Base-by-base conservation (phyloP, 2,113 vertebrate species). In the Amphiprion percula region DNA sequence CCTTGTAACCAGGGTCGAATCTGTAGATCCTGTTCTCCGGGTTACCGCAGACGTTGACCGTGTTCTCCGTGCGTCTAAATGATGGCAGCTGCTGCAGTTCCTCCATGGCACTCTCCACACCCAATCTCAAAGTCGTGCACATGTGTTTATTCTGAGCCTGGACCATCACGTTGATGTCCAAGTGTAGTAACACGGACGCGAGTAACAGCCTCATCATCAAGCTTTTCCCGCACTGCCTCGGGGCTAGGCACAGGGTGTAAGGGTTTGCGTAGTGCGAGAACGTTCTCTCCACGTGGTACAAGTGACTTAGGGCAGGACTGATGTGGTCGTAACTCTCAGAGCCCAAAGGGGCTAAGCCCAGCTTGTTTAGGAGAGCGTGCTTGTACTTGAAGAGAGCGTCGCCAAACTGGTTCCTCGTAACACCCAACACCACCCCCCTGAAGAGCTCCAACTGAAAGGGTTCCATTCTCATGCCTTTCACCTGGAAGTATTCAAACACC, bases 141-240 rank as follows among this genome's bases (percentile, higher is more conserved):
- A 70, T 63, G 47, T 74, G 56, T 23, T 75, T 81, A 8, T 75
- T 81, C 37, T 76, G 72, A 19, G 71, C 72, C 50, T 82, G 79
- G 0, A 82, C 59, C 50, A 76, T 70, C 0, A 76, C 59, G 7
- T 75, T 41, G 59, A 82, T 76, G 30, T 82, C 59, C 33, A 82
- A 19, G 26, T 81, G 65, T 0, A 81, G 21, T 0, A 81, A 41
- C 28, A 81, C 79, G 2, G 58, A 10, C 0, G 65, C 79, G 0
- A 80, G 37, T 4, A 74, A 3, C 50, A 74, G 6, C 14, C 17
- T 68, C 79, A 81, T 75, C 50, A 62, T 52, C 14, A 81, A 3
- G 23, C 71, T 76, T 1, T 82, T 75, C 0, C 79, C 66, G 3
- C 79, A 82, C 10, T 82, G 72, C 2, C 79, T 64, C 1, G 52